Conservation (phyloP, 2,113 vertebrate genomes). For the Sakesphorus luctuosus region DNA sequence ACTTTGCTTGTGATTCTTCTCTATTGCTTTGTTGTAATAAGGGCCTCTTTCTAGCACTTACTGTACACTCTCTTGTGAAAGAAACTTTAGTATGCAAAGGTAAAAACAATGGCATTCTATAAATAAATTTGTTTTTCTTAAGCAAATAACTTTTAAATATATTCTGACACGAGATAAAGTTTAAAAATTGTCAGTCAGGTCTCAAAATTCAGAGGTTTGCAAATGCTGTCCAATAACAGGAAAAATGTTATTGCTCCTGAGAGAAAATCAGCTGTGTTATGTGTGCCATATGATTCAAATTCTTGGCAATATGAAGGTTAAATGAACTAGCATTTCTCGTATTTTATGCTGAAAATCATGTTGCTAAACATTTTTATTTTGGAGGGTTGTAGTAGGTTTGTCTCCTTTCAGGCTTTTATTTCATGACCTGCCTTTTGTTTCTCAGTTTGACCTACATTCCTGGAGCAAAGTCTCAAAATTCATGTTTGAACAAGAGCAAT, state of each 20-base stretch:
- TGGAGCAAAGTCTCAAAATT: background rate
- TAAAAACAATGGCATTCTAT: background rate
- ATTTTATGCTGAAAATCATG: conserved; percentile 42
- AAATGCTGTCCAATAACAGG: background rate
- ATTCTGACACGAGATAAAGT: background rate
- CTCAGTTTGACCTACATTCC: background rate
- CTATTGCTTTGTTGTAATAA: fast-evolving
- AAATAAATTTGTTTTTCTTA: background rate
- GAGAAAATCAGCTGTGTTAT: background rate
- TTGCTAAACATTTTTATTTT: conserved; percentile 32
- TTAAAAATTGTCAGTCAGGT: background rate
- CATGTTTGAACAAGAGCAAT: background rate
- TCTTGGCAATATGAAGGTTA: conserved; percentile 40
- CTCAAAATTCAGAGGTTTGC: conserved; percentile 14
- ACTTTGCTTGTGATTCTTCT: background rate
- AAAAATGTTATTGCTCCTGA: conserved; percentile 29
- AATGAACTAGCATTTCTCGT: conserved; percentile 26
- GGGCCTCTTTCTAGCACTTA: background rate
- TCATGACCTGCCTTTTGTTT: conserved; percentile 3
- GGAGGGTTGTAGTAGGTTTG: background rate
- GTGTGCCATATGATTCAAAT: conserved; percentile 37
- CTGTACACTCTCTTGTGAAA: background rate
- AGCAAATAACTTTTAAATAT: background rate
- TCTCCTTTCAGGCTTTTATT: background rate
- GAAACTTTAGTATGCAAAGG: background rate